Conservation (phyloP, 2,888 invertebrate genomes). For the Aleiodes alternator region DNA sequence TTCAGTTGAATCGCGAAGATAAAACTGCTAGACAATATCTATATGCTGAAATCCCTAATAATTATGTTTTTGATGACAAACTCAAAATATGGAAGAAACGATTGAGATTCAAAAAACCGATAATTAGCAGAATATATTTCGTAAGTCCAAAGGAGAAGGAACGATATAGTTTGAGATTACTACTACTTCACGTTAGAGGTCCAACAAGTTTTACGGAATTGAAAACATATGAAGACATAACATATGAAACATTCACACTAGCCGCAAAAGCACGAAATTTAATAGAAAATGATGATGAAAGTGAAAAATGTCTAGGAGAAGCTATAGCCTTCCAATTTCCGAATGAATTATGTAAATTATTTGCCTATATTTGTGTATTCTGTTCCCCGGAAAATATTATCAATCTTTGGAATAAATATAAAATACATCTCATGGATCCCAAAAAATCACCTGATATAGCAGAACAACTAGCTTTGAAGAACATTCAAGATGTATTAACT, state of each 20-base stretch:
- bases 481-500: too few species aligned
- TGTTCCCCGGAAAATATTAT: too few species aligned
- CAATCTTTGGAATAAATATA: too few species aligned
- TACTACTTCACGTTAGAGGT: conserved; percentile 13
- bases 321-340: conserved; percentile 41
- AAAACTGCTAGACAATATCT: conserved; percentile 33
- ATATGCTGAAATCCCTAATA: conserved; percentile 40
- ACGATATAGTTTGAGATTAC: conserved; percentile 41
- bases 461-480: too few species aligned
- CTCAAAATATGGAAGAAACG: conserved; percentile 40
- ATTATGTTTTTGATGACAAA: conserved; percentile 40
- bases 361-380: too few species aligned
- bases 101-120: conserved; percentile 35
- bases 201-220: conserved; percentile 27
- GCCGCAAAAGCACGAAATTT: conserved; percentile 32
- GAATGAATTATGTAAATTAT: conserved; percentile 28
- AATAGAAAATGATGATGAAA: conserved; percentile 44
- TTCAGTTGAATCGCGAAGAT: conserved; percentile 41
- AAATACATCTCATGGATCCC: too few species aligned
- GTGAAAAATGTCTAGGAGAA: conserved; percentile 45
- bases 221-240: conserved; percentile 34
- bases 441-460: too few species aligned
- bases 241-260: conserved; percentile 32
- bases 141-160: conserved; percentile 46
- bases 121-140: conserved; percentile 48